Conservation (phyloP, 2,113 vertebrate species). For the Panthera tigris region DNA sequence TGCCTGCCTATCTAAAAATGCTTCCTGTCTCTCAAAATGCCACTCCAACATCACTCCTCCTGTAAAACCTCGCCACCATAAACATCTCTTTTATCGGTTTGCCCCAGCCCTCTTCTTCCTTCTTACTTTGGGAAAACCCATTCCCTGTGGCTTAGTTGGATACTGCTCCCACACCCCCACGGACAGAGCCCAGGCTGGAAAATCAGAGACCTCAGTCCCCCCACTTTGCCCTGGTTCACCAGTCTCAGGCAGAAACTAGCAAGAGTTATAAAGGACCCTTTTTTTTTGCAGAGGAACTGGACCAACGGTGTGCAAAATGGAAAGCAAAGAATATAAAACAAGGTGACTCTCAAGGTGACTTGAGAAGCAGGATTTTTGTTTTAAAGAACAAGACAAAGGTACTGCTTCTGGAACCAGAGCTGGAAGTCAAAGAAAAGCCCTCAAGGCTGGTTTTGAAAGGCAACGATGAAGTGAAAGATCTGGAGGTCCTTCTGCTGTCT, state of each 20-base stretch:
- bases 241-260: neutral
- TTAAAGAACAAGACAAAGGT: neutral
- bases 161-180: fast-evolving
- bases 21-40: neutral
- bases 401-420: neutral
- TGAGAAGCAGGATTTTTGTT: neutral
- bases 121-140: neutral
- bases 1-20: no score
- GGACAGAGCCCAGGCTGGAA: neutral
- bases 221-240: neutral
- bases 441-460: neutral
- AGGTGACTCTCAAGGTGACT: neutral
- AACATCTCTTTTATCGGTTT: neutral
- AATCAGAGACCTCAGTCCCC: neutral
- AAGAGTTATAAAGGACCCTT: neutral
- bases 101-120: neutral
- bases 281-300: neutral
- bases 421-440: neutral
- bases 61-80: neutral
- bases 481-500: neutral
- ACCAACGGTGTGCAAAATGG: neutral
- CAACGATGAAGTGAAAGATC: neutral
- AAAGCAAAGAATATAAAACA: neutral
- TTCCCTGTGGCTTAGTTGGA: neutral
- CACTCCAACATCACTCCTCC: no score